A percentile compares a stretch with the other conserved stretches of the same genome.
Evolutionary conservation across 2,888 invertebrate genomes (phyloP).

Genomic region (Heliconius charithonia): DNA sequence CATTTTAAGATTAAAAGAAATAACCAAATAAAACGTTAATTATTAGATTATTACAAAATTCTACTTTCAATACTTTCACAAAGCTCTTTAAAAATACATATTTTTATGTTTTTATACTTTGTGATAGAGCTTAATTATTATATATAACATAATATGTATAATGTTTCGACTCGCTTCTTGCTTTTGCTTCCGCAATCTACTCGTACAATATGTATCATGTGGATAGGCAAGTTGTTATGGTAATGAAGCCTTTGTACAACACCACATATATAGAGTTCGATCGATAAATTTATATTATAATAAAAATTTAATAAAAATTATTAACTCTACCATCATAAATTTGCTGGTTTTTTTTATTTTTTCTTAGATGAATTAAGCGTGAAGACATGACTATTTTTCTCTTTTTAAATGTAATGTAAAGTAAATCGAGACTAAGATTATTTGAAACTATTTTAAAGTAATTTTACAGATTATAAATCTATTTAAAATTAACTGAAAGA

Average conservation of each 20-base stretch:
- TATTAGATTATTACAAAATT: neutral
- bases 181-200: constrained; percentile 11
- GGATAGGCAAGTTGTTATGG: constrained; percentile 13
- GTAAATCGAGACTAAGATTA: neutral
- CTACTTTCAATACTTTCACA: constrained; percentile 6
- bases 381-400: neutral
- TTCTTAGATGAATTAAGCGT: neutral
- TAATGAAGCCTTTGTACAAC: neutral
- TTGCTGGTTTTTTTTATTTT: neutral
- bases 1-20: neutral
- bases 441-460: neutral
- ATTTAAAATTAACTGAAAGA: constrained; percentile 5
- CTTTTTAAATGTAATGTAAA: neutral
- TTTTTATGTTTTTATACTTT: neutral
- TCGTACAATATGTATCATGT: neutral
- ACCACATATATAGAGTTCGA: neutral
- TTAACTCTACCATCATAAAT: too few relatives aligned
- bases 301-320: too few relatives aligned
- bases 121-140: neutral
- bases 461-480: constrained; percentile 21
- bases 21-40: neutral
- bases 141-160: neutral
- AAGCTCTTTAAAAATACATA: neutral
- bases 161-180: neutral
- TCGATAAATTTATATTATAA: neutral